Conservation (phyloP, 1,140 invertebrate species). For the Ctenoplectra terminalis region DNA sequence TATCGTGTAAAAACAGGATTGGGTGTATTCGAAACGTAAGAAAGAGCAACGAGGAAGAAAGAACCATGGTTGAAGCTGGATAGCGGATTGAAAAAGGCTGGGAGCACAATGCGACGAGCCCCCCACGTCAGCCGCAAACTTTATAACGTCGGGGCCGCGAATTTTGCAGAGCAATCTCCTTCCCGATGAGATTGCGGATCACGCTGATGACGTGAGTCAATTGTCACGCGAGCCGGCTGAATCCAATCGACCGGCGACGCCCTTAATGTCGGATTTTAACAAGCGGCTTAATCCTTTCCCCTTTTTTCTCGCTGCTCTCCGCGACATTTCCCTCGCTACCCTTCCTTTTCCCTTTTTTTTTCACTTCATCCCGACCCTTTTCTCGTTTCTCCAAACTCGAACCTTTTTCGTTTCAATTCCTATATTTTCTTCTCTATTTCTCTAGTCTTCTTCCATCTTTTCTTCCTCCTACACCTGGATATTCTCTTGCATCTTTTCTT, state of each 20-base stretch:
- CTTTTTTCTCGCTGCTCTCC: conserved; percentile 9
- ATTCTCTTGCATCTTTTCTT: no score
- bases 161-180: conserved; percentile 62
- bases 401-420: background rate
- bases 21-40: background rate
- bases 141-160: conserved; percentile 38
- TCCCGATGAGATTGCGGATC: conserved; percentile 59
- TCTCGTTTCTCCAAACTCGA: no score
- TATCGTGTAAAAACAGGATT: background rate
- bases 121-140: conserved; percentile 21
- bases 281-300: conserved; percentile 59
- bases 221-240: conserved; percentile 78
- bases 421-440: background rate
- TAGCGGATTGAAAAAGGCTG: background rate
- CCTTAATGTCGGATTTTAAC: conserved; percentile 74
- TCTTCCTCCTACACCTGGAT: no score
- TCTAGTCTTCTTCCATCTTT: no score
- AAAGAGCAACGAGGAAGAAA: background rate
- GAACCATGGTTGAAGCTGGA: background rate
- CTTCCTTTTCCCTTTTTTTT: no score
- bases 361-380: background rate
- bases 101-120: background rate
- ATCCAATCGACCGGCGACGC: conserved; percentile 78
- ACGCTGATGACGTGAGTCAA: conserved; percentile 78
- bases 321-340: background rate